Base-by-base conservation (phyloP, 2,113 vertebrate species). In the Daboia siamensis region DNA sequence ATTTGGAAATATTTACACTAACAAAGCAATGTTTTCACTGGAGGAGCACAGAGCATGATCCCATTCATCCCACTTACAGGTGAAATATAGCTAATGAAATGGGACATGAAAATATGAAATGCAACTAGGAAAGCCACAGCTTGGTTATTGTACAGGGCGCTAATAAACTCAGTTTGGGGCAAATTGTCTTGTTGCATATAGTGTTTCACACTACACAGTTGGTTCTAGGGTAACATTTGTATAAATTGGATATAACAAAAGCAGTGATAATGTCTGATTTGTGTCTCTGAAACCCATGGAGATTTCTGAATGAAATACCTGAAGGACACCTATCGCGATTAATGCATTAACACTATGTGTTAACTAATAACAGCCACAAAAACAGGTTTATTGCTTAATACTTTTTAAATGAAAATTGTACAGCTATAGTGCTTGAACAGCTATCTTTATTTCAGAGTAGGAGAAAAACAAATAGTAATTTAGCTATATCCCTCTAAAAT, bases 221-320 rank as follows among this genome's bases (percentile, higher is more conserved):
- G 86, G 55, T 92, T 74, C 86, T 74, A 92, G 69, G 86, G 33
- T 87, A 55, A 92, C 86, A 89, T n/a, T 89, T 84, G 87, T 89
- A 92, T 89, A 80, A 92, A 80, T 89, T 54, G 69, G 74, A 92
- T 74, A 88, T 80, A 88, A 92, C 86, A 80, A 88, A 92, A 92
- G 51, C 61, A n/a, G 33, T 24, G 29, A 39, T 88, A 5, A 29
- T 89, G 91, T 84, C 74, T 92, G 17, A 92, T 88, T 88, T 87
- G 88, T 80, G 9, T 57, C 44, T 89, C 87, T 56, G 39, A 92
- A 92, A 39, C 23, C 33, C 56, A 69, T 44, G 2, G 17, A 80
- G 51, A 57, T 92, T 92, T 33, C 33, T 44, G 33, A 80, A 80
- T 56, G 24, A 84, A 92, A 52, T 88, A 48, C 13, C 6, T 84